A percentile compares a stretch with the other conserved stretches of the same genome.
These are phyloP conservation scores for Diadegma fenestrale DNA, from an alignment of 2,888 invertebrate genomes.

Conservation along the genomic window DNA sequence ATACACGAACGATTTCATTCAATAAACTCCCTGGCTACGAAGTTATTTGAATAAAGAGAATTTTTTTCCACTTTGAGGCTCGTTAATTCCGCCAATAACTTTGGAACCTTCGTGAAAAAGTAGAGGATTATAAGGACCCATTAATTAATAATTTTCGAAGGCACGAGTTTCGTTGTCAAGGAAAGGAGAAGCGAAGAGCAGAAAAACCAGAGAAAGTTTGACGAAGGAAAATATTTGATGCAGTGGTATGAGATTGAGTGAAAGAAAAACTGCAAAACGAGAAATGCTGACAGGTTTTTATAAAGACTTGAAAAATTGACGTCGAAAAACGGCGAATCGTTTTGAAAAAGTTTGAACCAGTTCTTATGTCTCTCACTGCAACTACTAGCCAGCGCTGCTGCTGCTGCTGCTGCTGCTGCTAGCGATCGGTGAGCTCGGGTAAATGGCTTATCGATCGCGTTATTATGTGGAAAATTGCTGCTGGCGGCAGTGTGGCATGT, in stretches of 20 bases:
- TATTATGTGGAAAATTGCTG: slow-evolving; percentile 67
- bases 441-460: slow-evolving; percentile 69
- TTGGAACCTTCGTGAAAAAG: not conserved
- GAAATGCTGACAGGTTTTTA: slow-evolving; percentile 40
- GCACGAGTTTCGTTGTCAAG: not conserved
- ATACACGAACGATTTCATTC: slow-evolving; percentile 1
- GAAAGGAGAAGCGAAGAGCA: not conserved
- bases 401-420: slow-evolving; percentile 32
- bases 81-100: not conserved
- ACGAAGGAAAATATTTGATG: not conserved
- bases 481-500: slow-evolving; percentile 61
- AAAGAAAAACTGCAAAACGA: slow-evolving; percentile 23
- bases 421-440: slow-evolving; percentile 62
- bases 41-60: not conserved
- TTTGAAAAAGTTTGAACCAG: slow-evolving; percentile 62
- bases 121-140: not conserved
- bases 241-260: not conserved
- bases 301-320: slow-evolving; percentile 58
- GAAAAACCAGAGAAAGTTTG: slow-evolving; percentile 11
- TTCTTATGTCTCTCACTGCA: slow-evolving; percentile 38
- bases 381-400: slow-evolving; percentile 13
- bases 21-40: not conserved
- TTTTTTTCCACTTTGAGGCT: not conserved
- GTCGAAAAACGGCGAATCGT: slow-evolving; percentile 2
- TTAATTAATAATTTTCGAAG: slow-evolving; percentile 8